phyloP scores from a whole-genome alignment of 2,113 vertebrate species.

The Tyto alba region DNA sequence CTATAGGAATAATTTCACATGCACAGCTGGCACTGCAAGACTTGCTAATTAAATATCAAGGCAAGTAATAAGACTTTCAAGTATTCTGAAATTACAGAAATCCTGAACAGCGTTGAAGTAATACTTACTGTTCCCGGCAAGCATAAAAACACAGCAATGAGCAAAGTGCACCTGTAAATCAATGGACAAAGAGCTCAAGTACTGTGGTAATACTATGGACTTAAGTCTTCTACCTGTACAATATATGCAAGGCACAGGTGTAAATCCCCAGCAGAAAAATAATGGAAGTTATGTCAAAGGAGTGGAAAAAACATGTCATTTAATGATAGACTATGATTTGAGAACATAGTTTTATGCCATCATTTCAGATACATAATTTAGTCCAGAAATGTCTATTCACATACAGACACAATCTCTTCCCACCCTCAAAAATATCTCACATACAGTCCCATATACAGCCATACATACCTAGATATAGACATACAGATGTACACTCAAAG shows the following conservation, averaged over 20 bases:
- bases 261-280: neutral
- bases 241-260: neutral
- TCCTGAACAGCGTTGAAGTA: neutral
- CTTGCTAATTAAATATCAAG: neutral
- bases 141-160: neutral
- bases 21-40: neutral
- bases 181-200: neutral
- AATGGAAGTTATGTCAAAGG: neutral
- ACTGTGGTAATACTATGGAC: neutral
- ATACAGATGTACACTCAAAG: neutral
- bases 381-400: neutral
- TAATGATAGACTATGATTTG: neutral
- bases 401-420: neutral
- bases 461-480: neutral
- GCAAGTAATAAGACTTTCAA: neutral
- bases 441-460: neutral
- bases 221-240: neutral
- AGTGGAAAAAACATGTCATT: neutral
- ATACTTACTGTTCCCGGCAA: neutral
- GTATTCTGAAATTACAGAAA: neutral
- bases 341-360: neutral
- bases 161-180: neutral
- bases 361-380: neutral
- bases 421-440: neutral
- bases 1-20: neutral